Percentiles rank a stretch among this genome's conserved stretches.
phyloP scores from a whole-genome alignment of 1,140 invertebrate species.

The Heliconius melpomene region DNA sequence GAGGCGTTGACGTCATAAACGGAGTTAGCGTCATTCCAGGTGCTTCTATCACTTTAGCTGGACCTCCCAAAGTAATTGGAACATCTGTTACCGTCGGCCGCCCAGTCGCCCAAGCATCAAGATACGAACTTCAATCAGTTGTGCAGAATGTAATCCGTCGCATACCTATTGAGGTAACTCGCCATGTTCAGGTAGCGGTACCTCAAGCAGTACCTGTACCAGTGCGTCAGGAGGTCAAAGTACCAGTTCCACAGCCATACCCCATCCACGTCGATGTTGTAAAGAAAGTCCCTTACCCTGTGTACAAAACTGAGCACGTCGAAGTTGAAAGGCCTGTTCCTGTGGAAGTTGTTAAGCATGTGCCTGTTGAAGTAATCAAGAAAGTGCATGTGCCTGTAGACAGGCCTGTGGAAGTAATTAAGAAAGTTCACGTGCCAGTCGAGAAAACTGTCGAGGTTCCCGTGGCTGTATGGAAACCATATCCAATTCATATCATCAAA shows the following conservation, averaged over 20 bases:
- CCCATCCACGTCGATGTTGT: slow-evolving; percentile 75
- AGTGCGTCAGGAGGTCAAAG: slow-evolving; percentile 70
- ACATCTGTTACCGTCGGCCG: slow-evolving; percentile 61
- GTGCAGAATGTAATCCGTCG: slow-evolving; percentile 71
- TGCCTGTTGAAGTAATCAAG: slow-evolving; percentile 70
- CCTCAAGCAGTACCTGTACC: slow-evolving; percentile 67
- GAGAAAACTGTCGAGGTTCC: slow-evolving; percentile 74
- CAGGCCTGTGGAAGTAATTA: slow-evolving; percentile 73
- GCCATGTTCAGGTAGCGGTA: slow-evolving; percentile 69
- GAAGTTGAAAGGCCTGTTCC: slow-evolving; percentile 76
- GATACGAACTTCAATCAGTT: slow-evolving; percentile 72
- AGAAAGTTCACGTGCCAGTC: slow-evolving; percentile 71
- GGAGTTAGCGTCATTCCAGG: not conserved
- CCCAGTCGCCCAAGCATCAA: slow-evolving; percentile 48
- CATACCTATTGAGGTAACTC: slow-evolving; percentile 66
- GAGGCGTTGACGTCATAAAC: not conserved
- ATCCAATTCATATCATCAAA: slow-evolving; percentile 74
- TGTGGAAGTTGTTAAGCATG: slow-evolving; percentile 70
- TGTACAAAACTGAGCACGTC: slow-evolving; percentile 71
- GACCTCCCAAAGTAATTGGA: slow-evolving; percentile 61
- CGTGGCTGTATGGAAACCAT: slow-evolving; percentile 72
- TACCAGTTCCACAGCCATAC: slow-evolving; percentile 77
- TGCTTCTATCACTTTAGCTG: slow-evolving; percentile 27
- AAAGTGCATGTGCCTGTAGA: slow-evolving; percentile 73
- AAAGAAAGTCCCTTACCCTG: slow-evolving; percentile 72